Conservation (phyloP, 1,140 invertebrate genomes). For the Aphelenchoides avenae region DNA sequence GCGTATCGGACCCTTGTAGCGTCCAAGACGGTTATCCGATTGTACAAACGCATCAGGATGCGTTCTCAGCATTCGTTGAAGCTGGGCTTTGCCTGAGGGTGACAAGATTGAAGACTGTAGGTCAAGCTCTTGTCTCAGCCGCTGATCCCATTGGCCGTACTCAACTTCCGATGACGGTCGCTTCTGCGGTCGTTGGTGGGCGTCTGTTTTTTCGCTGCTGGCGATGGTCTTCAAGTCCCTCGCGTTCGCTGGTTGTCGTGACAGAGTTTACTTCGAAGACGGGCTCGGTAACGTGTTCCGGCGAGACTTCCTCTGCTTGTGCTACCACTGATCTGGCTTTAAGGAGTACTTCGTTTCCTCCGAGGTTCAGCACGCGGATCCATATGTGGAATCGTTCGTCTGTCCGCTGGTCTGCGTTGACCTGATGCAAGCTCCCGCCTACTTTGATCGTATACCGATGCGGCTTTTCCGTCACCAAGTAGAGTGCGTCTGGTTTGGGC, state of each 20-base stretch:
- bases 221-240: no score
- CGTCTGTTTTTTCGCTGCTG: constrained; percentile 5
- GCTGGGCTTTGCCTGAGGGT: not conserved
- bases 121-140: not conserved
- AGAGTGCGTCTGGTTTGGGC: no score
- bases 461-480: no score
- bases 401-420: no score
- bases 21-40: constrained; percentile 9
- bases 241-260: no score
- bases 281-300: not conserved
- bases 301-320: no score
- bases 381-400: not conserved
- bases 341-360: not conserved
- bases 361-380: constrained; percentile 12
- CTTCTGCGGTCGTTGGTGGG: no score
- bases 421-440: not conserved
- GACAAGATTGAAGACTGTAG: not conserved
- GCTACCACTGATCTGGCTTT: constrained; percentile 4
- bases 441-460: not conserved
- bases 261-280: no score
- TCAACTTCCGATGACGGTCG: not conserved
- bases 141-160: not conserved
- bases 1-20: constrained; percentile 14
- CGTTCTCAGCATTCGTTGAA: not conserved
- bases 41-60: not conserved